A percentile compares a stretch with the other conserved stretches of the same genome.
Evolutionary conservation across 2,888 invertebrate species (phyloP).

Genomic region (Protophormia terraenovae): DNA sequence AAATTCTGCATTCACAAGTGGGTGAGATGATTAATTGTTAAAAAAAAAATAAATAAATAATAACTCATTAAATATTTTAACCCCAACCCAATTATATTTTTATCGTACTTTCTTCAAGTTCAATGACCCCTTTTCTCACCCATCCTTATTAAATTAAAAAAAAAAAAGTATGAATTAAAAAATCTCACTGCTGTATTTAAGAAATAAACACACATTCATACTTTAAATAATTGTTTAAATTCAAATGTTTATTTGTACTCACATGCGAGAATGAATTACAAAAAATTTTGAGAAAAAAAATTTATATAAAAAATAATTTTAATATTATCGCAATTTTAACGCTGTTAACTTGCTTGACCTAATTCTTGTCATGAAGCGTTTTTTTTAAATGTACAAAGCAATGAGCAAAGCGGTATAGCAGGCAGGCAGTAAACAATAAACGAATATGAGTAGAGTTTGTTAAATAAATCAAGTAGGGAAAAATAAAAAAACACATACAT

Average conservation of each 20-base stretch:
- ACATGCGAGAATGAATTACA: not conserved
- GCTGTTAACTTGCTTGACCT: slow-evolving; percentile 62
- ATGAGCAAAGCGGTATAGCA: not conserved
- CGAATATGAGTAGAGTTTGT: slow-evolving; percentile 27
- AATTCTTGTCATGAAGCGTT: slow-evolving; percentile 61
- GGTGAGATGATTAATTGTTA: not conserved
- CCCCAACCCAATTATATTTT: not conserved
- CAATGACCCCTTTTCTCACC: slow-evolving; percentile 46
- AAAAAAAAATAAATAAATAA: too few species aligned
- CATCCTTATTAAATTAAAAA: not conserved
- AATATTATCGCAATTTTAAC: slow-evolving; percentile 56
- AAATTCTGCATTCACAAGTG: not conserved
- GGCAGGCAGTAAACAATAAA: slow-evolving; percentile 34
- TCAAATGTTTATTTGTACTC: slow-evolving; percentile 12
- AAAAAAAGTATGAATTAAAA: not conserved
- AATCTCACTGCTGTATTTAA: not conserved
- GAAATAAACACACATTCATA: not conserved
- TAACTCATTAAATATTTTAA: not conserved
- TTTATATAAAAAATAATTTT: slow-evolving; percentile 24
- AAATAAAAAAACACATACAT: slow-evolving; percentile 1
- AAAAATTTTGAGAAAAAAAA: not conserved
- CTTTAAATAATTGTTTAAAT: slow-evolving; percentile 6
- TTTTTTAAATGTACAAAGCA: slow-evolving; percentile 12
- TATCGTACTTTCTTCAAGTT: slow-evolving; percentile 24
- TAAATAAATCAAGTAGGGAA: slow-evolving; percentile 40